Evolutionary conservation across 2,888 invertebrate species (phyloP).

Genomic region (Sarcophaga subvicina): DNA sequence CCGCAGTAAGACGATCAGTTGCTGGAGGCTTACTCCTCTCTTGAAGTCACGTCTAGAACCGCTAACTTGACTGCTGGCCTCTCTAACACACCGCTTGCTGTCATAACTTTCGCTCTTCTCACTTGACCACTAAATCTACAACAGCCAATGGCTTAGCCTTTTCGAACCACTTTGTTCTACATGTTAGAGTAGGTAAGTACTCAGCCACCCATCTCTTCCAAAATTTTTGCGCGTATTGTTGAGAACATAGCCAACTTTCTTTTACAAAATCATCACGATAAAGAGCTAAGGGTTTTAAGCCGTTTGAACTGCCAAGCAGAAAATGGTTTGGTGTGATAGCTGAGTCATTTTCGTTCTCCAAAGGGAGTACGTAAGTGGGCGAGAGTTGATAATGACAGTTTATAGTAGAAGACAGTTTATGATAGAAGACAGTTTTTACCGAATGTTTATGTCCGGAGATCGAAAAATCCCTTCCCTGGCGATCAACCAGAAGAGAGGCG

Average conservation of each 20-base stretch:
- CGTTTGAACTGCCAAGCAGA: slow-evolving; percentile 1
- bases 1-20: slow-evolving; percentile 22
- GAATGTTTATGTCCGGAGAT: too few relatives aligned
- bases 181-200: slow-evolving; percentile 38
- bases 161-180: slow-evolving; percentile 32
- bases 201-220: slow-evolving; percentile 34
- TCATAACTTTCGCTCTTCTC: slow-evolving; percentile 21
- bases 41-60: slow-evolving; percentile 19
- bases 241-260: slow-evolving; percentile 28
- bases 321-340: slow-evolving; percentile 21
- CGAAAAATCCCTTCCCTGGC: too few relatives aligned
- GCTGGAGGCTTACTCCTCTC: slow-evolving; percentile 25
- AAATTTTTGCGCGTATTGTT: slow-evolving; percentile 34
- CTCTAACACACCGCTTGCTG: slow-evolving; percentile 23
- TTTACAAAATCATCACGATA: slow-evolving; percentile 12
- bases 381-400: slow-evolving; percentile 38
- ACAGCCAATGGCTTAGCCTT: slow-evolving; percentile 12
- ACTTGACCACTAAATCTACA: slow-evolving; percentile 27
- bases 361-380: slow-evolving; percentile 55
- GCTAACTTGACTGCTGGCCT: slow-evolving; percentile 24
- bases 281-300: slow-evolving; percentile 25
- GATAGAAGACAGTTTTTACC: slow-evolving; percentile 67
- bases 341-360: slow-evolving; percentile 42
- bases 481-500: too few relatives aligned
- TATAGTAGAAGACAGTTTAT: slow-evolving; percentile 68